Evolutionary conservation across 2,888 invertebrate genomes (phyloP), one percentile per base, ranked within the genome.

Genomic region (Phasia obesa): DNA sequence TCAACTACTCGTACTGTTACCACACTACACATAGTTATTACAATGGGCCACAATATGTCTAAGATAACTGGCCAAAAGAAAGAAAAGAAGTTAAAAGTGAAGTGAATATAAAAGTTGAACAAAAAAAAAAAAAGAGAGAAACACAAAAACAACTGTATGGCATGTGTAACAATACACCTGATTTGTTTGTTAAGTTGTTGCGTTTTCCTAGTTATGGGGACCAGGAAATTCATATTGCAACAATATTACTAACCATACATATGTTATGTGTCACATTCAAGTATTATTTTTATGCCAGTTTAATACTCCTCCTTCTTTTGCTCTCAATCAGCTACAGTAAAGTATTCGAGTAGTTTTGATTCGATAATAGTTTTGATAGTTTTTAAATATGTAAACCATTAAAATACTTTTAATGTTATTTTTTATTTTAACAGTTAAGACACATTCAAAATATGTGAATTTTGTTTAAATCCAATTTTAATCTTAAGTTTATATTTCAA

Each of bases 151-250:
- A n/a, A 49, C 38, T 35, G 59, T 57, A 73, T 71, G 35, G 64
- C 85, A 86, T 86, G 85, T 86, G 88, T 86, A 87, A 88, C 81
- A 86, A 86, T 87, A 86, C 88, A 89, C 88, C 88, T 89, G 88
- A 89, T 87, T 69, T 83, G 82, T 79, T 79, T 74, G 59, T 60
- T 65, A 35, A 51, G 59, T 73, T 79, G 27, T 27, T 13, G 42
- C 51, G 15, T 59, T 70, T 51, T 73, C 35, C 64, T 42, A 35
- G 75, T 65, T 75, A 79, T 65, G 75, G 53, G 71, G 51, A 79
- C 82, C 82, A 83, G 82, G 82, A 83, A 83, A 83, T 83, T 77
- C 77, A 67, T 73, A 62, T 73, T 73, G 70, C 74, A 79, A 79
- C 51, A 78, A 75, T 83, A 65, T 75, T 70, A 64, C 70, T 38